phyloP scores from a whole-genome alignment of 1,140 invertebrate genomes.

The Holcopasites calliopsidis region DNA sequence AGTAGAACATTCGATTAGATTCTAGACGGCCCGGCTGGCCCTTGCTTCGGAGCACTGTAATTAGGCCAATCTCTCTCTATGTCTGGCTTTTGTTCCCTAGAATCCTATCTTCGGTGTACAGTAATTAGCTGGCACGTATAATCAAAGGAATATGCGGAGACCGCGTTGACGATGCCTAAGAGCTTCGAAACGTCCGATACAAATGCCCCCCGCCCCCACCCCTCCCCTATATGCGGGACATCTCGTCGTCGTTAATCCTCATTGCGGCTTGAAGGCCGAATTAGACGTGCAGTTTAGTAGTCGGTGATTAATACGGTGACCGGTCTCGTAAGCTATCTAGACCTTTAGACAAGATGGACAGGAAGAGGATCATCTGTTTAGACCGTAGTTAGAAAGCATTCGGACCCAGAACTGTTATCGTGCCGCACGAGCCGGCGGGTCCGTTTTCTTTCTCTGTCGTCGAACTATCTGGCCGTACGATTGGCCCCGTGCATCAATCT shows the following conservation, averaged over 20 bases:
- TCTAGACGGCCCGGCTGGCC: no score
- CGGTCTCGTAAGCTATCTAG: conserved; percentile 48
- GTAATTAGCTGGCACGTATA: conserved; percentile 60
- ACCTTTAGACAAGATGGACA: conserved; percentile 58
- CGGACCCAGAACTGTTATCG: conserved; percentile 37
- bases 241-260: conserved; percentile 74
- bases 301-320: conserved; percentile 64
- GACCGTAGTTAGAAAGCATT: conserved; percentile 43
- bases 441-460: neutral
- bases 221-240: conserved; percentile 63
- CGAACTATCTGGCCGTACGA: conserved; percentile 18
- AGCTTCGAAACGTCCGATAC: conserved; percentile 62
- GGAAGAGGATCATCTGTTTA: conserved; percentile 50
- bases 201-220: no score
- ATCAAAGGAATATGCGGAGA: conserved; percentile 54
- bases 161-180: conserved; percentile 60
- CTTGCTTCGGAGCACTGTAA: conserved; percentile 16
- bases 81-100: neutral
- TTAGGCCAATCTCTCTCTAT: conserved; percentile 23
- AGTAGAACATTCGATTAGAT: no score
- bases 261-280: conserved; percentile 71
- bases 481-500: conserved; percentile 27
- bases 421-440: conserved; percentile 1
- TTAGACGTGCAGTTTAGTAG: conserved; percentile 66
- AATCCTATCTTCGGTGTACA: conserved; percentile 38